phyloP scores from a whole-genome alignment of 2,888 invertebrate genomes.

The Drosophila antonietae region DNA sequence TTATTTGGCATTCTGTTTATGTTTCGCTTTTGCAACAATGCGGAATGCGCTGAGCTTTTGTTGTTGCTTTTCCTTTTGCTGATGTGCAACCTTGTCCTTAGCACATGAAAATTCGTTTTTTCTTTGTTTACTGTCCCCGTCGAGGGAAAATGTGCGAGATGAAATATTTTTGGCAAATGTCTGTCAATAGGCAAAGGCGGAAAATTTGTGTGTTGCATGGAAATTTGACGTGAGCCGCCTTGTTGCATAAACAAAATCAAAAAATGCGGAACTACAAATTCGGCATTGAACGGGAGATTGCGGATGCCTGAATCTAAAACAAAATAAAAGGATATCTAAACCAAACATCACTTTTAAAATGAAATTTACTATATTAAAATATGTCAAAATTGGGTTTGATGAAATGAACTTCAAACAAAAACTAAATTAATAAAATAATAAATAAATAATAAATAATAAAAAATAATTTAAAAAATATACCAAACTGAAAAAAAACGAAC shows the following conservation, averaged over 20 bases:
- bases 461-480: too few species aligned
- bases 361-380: too few species aligned
- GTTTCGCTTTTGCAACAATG: slow-evolving; percentile 61
- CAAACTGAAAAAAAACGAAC: too few species aligned
- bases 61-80: slow-evolving; percentile 20
- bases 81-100: slow-evolving; percentile 70
- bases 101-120: slow-evolving; percentile 54
- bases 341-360: neutral
- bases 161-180: slow-evolving; percentile 54
- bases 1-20: slow-evolving; percentile 67
- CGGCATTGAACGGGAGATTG: neutral
- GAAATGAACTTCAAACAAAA: too few species aligned
- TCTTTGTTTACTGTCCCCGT: slow-evolving; percentile 42
- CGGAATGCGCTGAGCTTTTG: slow-evolving; percentile 55
- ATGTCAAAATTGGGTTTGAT: too few species aligned
- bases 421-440: too few species aligned
- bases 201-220: slow-evolving; percentile 32
- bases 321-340: too few species aligned
- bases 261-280: slow-evolving; percentile 26
- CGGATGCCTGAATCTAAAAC: neutral
- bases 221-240: slow-evolving; percentile 51
- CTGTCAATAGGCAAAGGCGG: slow-evolving; percentile 23
- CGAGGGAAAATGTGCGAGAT: slow-evolving; percentile 39
- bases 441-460: too few species aligned
- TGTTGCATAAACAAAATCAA: slow-evolving; percentile 38